phyloP scores from a whole-genome alignment of 2,797 vertebrate genomes.

The Hozukius guyotensis region DNA sequence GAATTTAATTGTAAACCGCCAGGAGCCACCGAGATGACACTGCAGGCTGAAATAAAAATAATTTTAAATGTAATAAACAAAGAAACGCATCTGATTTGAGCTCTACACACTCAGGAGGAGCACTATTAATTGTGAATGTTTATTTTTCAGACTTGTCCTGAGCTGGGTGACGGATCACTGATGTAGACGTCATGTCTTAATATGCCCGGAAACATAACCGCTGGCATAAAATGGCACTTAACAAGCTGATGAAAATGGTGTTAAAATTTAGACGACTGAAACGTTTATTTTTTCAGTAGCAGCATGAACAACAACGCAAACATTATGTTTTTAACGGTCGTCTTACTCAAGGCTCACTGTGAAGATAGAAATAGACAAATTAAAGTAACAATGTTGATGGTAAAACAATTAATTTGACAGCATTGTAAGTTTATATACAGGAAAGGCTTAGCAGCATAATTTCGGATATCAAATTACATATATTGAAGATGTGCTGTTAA shows the following conservation, averaged over 20 bases:
- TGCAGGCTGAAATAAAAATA: neutral
- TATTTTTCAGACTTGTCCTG: neutral
- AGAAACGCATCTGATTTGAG: neutral
- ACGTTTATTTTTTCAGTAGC: neutral
- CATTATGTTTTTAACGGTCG: neutral
- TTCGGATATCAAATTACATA: neutral
- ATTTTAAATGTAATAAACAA: neutral
- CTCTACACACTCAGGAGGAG: neutral
- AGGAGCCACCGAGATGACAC: neutral
- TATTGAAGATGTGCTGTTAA: neutral
- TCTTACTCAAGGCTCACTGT: neutral
- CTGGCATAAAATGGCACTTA: constrained; percentile 10
- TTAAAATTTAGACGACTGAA: neutral
- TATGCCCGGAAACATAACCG: neutral
- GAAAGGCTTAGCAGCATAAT: neutral
- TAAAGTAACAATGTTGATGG: neutral
- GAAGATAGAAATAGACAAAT: neutral
- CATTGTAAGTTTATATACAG: neutral
- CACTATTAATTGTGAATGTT: neutral
- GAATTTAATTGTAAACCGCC: neutral
- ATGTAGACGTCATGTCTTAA: neutral
- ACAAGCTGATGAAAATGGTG: neutral
- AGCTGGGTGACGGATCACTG: neutral
- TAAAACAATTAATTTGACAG: neutral
- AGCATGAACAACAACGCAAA: neutral